Evolutionary conservation across 2,888 invertebrate genomes (phyloP).

Genomic region (Andricus quercusramuli): DNA sequence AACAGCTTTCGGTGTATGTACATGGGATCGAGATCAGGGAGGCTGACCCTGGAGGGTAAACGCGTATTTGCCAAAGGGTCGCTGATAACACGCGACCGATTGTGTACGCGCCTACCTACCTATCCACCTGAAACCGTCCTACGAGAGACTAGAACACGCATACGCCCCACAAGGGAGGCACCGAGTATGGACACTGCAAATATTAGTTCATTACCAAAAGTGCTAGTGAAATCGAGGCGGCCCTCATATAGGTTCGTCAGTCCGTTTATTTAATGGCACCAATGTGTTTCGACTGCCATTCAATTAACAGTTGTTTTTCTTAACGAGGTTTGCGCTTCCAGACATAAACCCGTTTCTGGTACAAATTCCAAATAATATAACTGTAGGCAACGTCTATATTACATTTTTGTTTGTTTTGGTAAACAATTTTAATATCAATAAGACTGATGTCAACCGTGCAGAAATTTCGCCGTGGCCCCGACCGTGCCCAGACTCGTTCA

Average conservation of each 20-base stretch:
- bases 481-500: too few species aligned
- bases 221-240: conserved; percentile 66
- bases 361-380: neutral
- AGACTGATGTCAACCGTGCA: too few species aligned
- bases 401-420: too few species aligned
- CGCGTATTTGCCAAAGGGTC: conserved; percentile 73
- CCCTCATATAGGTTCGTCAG: conserved; percentile 59
- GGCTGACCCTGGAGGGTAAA: conserved; percentile 48
- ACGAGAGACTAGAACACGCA: conserved; percentile 23
- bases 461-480: too few species aligned
- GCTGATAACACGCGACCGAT: conserved; percentile 71
- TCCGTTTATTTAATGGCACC: conserved; percentile 69
- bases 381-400: neutral
- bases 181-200: conserved; percentile 73
- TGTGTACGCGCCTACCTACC: conserved; percentile 63
- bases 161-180: conserved; percentile 54
- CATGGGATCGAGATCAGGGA: neutral
- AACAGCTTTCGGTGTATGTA: conserved; percentile 46
- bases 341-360: conserved; percentile 19
- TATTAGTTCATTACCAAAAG: conserved; percentile 79
- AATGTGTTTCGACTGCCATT: conserved; percentile 54
- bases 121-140: conserved; percentile 52
- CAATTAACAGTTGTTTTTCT: conserved; percentile 38
- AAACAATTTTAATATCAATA: too few species aligned
- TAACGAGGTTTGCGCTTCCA: conserved; percentile 29